Conservation (phyloP, 1,140 invertebrate genomes). For the Pseudomyrmex pallidus region DNA sequence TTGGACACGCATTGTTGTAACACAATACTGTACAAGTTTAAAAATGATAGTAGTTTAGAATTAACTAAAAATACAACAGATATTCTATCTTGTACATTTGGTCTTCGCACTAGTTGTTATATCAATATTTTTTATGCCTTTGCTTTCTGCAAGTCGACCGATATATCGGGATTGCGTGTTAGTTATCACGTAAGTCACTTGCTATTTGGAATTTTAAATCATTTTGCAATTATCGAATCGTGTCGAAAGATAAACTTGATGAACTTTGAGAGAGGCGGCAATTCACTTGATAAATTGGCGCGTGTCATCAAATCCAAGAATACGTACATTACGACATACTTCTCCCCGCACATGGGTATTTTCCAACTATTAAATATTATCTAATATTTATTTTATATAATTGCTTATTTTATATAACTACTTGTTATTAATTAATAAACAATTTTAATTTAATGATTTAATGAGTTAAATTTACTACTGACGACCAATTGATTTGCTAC, state of each 20-base stretch:
- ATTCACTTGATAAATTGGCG: constrained; percentile 14
- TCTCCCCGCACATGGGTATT: background rate
- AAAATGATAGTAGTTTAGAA: too few species aligned
- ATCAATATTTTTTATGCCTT: too few species aligned
- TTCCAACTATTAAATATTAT: background rate
- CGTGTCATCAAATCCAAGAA: constrained; percentile 27
- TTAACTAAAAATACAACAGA: too few species aligned
- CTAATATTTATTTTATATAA: too few species aligned
- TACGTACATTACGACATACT: background rate
- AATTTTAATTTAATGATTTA: too few species aligned
- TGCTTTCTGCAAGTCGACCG: too few species aligned
- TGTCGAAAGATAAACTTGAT: constrained; percentile 22
- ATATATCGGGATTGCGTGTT: background rate
- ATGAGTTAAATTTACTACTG: background rate
- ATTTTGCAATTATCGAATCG: constrained; percentile 1
- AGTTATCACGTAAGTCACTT: constrained; percentile 14
- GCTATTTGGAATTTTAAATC: constrained; percentile 26
- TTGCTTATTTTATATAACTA: too few species aligned
- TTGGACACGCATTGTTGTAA: background rate
- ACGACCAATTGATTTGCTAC: background rate
- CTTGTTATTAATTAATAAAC: too few species aligned
- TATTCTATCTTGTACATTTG: too few species aligned
- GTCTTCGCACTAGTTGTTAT: too few species aligned
- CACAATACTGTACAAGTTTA: too few species aligned
- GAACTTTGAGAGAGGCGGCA: constrained; percentile 12